phyloP scores from a whole-genome alignment of 1,140 invertebrate genomes.

The Periplaneta americana region DNA sequence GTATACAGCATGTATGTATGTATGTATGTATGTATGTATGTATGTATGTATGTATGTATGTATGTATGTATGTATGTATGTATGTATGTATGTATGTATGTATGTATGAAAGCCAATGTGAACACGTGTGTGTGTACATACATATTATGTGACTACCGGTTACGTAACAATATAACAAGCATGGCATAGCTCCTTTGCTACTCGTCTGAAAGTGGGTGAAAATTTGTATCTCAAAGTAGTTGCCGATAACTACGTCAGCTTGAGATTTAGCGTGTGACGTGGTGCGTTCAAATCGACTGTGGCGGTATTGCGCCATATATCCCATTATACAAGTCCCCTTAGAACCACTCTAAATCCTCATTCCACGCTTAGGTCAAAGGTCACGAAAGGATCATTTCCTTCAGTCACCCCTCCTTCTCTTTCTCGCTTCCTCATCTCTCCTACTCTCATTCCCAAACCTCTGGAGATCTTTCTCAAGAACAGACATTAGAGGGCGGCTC shows the following conservation, averaged over 20 bases:
- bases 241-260: too few species aligned
- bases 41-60: not conserved
- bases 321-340: not conserved
- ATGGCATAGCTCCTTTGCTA: too few species aligned
- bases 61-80: conserved; percentile 1
- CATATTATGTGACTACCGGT: too few species aligned
- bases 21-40: not conserved
- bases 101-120: too few species aligned
- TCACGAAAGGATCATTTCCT: not conserved
- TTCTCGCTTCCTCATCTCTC: not conserved
- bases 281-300: too few species aligned
- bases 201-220: too few species aligned
- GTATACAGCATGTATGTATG: not conserved
- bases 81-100: not conserved
- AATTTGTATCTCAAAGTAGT: too few species aligned
- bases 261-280: too few species aligned
- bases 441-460: not conserved
- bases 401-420: not conserved
- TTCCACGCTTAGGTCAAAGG: conserved; percentile 2
- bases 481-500: conserved; percentile 3
- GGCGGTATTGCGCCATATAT: not conserved
- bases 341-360: not conserved
- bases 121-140: too few species aligned
- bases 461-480: not conserved
- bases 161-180: too few species aligned